Evolutionary conservation across 2,888 invertebrate species (phyloP).

Genomic region (Theretra japonica): DNA sequence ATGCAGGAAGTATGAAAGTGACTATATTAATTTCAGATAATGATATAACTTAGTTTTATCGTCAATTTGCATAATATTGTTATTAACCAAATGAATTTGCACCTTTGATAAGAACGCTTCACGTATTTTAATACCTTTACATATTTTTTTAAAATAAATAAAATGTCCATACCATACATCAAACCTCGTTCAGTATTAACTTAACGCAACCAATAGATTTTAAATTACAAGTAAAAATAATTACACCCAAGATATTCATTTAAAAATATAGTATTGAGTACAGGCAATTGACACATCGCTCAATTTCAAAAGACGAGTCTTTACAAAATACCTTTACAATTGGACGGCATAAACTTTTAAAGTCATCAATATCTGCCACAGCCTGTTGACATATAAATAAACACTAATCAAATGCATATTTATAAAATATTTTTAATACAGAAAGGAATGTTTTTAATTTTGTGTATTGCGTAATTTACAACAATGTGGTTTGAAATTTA

Average conservation of each 20-base stretch:
- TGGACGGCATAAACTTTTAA: neutral
- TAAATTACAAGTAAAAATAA: constrained; percentile 6
- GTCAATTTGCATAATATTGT: too few species aligned
- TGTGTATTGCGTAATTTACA: neutral
- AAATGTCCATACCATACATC: too few species aligned
- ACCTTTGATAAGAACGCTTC: too few species aligned
- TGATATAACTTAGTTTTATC: too few species aligned
- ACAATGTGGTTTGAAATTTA: neutral
- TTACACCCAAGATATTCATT: neutral
- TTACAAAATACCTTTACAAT: constrained; percentile 24
- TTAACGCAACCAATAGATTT: neutral
- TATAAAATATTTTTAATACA: constrained; percentile 20
- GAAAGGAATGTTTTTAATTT: constrained; percentile 9
- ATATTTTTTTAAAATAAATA: too few species aligned
- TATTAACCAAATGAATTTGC: too few species aligned
- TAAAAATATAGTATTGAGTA: neutral
- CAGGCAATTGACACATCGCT: constrained; percentile 1
- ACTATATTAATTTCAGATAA: too few species aligned
- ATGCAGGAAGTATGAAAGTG: too few species aligned
- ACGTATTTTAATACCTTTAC: too few species aligned
- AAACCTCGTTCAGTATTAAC: neutral
- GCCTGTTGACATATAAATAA: constrained; percentile 22
- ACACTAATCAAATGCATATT: constrained; percentile 23
- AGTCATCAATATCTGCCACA: constrained; percentile 21
- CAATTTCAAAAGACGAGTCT: constrained; percentile 6